These are phyloP conservation scores for Coilia nasus DNA, from an alignment of 2,797 vertebrate genomes.

Conservation along the genomic window DNA sequence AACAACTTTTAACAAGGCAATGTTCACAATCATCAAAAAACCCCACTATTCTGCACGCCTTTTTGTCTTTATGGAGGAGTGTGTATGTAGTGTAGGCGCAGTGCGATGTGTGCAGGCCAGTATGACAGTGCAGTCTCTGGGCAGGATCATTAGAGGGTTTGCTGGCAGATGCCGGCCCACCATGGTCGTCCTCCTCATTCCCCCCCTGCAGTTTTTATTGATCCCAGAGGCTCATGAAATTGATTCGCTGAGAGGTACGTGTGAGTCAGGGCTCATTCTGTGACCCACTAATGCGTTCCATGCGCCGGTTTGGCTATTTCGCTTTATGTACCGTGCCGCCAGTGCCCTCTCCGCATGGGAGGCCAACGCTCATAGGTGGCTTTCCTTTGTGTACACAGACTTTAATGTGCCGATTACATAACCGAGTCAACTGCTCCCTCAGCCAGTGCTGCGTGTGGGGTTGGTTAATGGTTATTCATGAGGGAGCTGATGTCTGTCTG, in stretches of 20 bases:
- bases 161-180: conserved; percentile 42
- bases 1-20: conserved; percentile 21
- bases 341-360: not conserved
- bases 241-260: conserved; percentile 45
- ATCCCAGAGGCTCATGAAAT: conserved; percentile 51
- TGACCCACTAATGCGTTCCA: conserved; percentile 54
- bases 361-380: conserved; percentile 27
- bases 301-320: conserved; percentile 39
- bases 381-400: not conserved
- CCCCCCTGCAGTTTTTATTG: conserved; percentile 49
- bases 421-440: not conserved
- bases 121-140: conserved; percentile 33
- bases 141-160: conserved; percentile 36
- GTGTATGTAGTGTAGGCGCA: conserved; percentile 13
- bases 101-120: conserved; percentile 13
- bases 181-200: conserved; percentile 34
- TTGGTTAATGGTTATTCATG: not conserved
- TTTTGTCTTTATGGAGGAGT: conserved; percentile 28
- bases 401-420: not conserved
- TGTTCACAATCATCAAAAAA: conserved; percentile 36
- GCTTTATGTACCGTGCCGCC: not conserved
- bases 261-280: conserved; percentile 49
- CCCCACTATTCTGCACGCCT: conserved; percentile 34
- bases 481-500: conserved; percentile 11
- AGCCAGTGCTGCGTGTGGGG: conserved; percentile 4